Base-by-base conservation (phyloP, 2,888 invertebrate genomes). In the Monopis laevigella region DNA sequence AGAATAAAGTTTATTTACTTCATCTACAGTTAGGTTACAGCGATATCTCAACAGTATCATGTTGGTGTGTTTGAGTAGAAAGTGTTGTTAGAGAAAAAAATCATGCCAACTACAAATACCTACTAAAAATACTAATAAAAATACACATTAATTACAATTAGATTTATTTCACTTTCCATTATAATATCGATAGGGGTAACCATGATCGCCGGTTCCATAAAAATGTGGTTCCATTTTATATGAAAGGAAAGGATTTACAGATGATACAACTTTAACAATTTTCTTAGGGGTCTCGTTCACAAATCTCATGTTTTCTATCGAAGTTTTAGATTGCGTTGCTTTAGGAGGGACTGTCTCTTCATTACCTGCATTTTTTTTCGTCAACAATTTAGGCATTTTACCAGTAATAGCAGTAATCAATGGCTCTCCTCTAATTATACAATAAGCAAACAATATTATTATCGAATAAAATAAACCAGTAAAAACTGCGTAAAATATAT, bases 231-330 rank as follows among this genome's bases (percentile, higher is more conserved):
- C 36, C 19, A 36, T 12, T 44, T 61, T 60, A 43, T 71, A 78
- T 2, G 60, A 48, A 47, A 69, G 68, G 16, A 57, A 62, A 1
- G 78, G 78, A 40, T 75, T 71, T 3, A 54, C 46, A 0, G 71
- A 61, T 0, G 78, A 78, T 2, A 78, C 70, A 0, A 78, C 66
- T 44, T 59, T 62, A 2, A 75, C 59, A 0, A 78, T 51, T 47
- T 59, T 75, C 51, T 64, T 65, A 0, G 75, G 68, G 3, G 65
- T 61, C 36, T 77, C 74, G 18, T 72, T 68, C 0, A 55, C 51
- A 45, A 63, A 69, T 43, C 63, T 51, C 56, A 65, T 62, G 17
- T 17, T 34, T n/a, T 64, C 60, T 3, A 64, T 43, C 0, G 67
- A 60, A 2, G 61, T 50, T 27, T 50, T 49, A 0, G 62, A 59